Percentiles rank a stretch among this genome's conserved stretches.
phyloP scores from a whole-genome alignment of 2,888 invertebrate species.

The Microplitis deprimator region DNA sequence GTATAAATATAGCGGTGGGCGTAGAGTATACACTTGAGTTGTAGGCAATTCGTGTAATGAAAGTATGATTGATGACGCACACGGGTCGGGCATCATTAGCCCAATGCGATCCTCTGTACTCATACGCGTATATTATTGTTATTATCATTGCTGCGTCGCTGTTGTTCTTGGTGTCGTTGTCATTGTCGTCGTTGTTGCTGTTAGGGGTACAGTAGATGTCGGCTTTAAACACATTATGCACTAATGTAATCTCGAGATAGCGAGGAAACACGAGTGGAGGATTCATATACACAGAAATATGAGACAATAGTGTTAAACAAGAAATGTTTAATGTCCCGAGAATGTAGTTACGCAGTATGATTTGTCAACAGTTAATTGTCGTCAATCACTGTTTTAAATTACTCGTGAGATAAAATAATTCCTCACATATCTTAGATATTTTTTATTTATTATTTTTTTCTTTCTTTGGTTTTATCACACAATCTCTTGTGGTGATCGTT shows the following conservation, averaged over 20 bases:
- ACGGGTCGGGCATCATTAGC: conserved; percentile 66
- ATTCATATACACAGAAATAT: conserved; percentile 24
- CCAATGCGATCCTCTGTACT: conserved; percentile 43
- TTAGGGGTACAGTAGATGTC: conserved; percentile 19
- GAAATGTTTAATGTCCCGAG: conserved; percentile 18
- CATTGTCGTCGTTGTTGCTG: not conserved
- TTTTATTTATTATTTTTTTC: not conserved
- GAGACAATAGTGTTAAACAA: conserved; percentile 9
- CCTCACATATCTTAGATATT: not conserved
- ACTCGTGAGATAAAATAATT: conserved; percentile 11
- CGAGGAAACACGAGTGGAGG: conserved; percentile 28
- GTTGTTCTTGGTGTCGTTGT: conserved; percentile 21
- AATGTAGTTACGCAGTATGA: not conserved
- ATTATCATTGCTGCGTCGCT: conserved; percentile 28
- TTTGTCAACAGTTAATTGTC: conserved; percentile 20
- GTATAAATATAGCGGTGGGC: conserved; percentile 60
- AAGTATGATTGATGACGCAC: conserved; percentile 70
- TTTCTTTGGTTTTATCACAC: not conserved
- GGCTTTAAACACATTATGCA: conserved; percentile 49
- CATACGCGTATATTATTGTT: not conserved
- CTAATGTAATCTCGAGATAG: conserved; percentile 49
- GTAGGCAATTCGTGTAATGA: conserved; percentile 69
- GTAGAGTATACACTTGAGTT: conserved; percentile 61
- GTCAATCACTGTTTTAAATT: not conserved
- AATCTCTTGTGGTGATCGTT: not conserved